Conservation (phyloP, 2,113 vertebrate species). For the Ellobius talpinus region DNA sequence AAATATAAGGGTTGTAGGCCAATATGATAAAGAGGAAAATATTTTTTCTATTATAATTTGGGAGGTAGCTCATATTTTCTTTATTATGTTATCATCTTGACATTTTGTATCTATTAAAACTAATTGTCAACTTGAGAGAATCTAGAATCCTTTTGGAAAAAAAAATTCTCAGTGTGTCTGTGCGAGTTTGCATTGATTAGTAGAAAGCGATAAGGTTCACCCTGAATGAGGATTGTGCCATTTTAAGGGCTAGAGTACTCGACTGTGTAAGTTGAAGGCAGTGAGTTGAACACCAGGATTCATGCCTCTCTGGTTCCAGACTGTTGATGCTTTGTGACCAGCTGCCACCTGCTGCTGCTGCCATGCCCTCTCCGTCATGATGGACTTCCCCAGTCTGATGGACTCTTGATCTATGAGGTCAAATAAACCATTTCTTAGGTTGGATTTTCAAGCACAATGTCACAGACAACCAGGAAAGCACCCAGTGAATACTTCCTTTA, state of each 20-base stretch:
- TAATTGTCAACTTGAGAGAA: not conserved
- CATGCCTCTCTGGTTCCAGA: not conserved
- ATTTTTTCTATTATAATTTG: not conserved
- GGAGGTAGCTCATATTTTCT: not conserved
- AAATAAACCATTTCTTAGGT: not conserved
- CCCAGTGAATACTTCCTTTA: not conserved
- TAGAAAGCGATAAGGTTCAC: not conserved
- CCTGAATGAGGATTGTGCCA: not conserved
- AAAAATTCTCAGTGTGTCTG: not conserved
- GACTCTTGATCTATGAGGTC: not conserved
- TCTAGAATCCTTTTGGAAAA: not conserved
- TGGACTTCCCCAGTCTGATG: not conserved
- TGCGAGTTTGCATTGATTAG: not conserved
- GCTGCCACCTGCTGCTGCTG: not conserved
- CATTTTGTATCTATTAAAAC: not conserved
- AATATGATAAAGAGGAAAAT: not conserved
- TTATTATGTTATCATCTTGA: not conserved
- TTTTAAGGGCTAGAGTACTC: not conserved
- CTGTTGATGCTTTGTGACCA: not conserved
- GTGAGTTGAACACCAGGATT: not conserved
- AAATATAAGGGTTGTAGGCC: not conserved
- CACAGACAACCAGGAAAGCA: not conserved
- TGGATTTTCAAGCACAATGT: not conserved
- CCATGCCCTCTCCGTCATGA: not conserved
- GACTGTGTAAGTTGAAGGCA: not conserved